Conservation (phyloP, 2,888 invertebrate species). For the Hybos culiciformis region DNA sequence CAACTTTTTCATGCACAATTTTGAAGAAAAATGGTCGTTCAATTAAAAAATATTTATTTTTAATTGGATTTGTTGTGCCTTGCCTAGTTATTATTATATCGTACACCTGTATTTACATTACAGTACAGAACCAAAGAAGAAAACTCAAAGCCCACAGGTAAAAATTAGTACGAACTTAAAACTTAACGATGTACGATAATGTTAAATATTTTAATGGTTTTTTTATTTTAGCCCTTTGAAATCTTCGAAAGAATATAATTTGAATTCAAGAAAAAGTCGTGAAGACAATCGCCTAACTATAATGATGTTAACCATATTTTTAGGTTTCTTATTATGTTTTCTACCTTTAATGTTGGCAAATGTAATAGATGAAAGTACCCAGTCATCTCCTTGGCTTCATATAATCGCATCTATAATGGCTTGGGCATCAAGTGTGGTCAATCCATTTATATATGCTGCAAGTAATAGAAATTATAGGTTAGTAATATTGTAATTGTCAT, state of each 20-base stretch:
- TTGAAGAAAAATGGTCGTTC: slow-evolving; percentile 61
- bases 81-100: slow-evolving; percentile 73
- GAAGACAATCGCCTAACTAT: slow-evolving; percentile 71
- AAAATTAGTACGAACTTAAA: slow-evolving; percentile 36
- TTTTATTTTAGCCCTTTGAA: slow-evolving; percentile 21
- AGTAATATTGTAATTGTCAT: too few species aligned
- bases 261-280: slow-evolving; percentile 32
- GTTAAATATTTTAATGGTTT: background rate
- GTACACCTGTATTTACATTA: slow-evolving; percentile 75
- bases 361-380: slow-evolving; percentile 66
- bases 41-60: slow-evolving; percentile 72
- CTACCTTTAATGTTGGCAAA: slow-evolving; percentile 79
- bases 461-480: slow-evolving; percentile 69
- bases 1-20: slow-evolving; percentile 82
- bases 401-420: slow-evolving; percentile 73
- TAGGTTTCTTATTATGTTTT: slow-evolving; percentile 75
- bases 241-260: slow-evolving; percentile 21
- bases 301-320: slow-evolving; percentile 77
- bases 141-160: slow-evolving; percentile 60
- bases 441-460: slow-evolving; percentile 81
- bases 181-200: slow-evolving; percentile 13
- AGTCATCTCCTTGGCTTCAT: slow-evolving; percentile 58
- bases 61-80: slow-evolving; percentile 70
- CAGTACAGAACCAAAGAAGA: slow-evolving; percentile 56
- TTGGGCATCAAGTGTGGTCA: slow-evolving; percentile 81